Percentiles rank a stretch among this genome's conserved stretches.
Conservation (phyloP, 2,888 invertebrate genomes). For the Entomobrya multifasciata region DNA sequence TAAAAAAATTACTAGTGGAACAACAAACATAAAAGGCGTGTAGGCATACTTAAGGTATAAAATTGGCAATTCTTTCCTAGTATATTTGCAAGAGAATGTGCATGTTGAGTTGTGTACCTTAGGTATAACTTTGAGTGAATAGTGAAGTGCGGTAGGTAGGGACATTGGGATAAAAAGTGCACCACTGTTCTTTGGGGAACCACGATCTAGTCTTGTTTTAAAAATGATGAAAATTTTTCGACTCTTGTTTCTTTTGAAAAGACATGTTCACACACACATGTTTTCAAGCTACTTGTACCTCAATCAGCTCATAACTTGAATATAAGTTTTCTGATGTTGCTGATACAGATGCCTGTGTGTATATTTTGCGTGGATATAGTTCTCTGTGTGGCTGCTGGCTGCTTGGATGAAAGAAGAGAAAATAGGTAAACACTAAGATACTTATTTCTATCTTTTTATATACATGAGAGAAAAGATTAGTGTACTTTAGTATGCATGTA, state of each 20-base stretch:
- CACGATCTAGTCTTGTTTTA: slow-evolving; percentile 18
- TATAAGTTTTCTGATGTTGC: neutral
- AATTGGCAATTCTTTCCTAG: too few species aligned
- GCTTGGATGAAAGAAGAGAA: too few species aligned
- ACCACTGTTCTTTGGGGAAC: slow-evolving; percentile 21
- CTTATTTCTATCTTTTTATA: slow-evolving; percentile 3
- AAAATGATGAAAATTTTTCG: slow-evolving; percentile 40
- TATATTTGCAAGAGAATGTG: neutral
- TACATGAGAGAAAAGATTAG: neutral
- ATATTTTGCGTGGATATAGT: neutral
- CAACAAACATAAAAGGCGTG: neutral
- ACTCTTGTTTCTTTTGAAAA: slow-evolving; percentile 31
- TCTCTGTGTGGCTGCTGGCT: too few species aligned
- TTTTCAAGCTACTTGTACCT: slow-evolving; percentile 7
- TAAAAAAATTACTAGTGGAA: slow-evolving; percentile 17
- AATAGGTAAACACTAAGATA: neutral
- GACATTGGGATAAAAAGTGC: neutral
- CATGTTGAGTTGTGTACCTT: too few species aligned
- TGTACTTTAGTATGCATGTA: neutral
- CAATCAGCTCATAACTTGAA: slow-evolving; percentile 17
- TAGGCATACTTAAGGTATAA: too few species aligned
- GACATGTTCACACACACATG: slow-evolving; percentile 36
- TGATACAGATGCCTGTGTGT: neutral
- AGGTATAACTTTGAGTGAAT: neutral
- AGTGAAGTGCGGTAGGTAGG: neutral